Evolutionary conservation across 1,140 invertebrate species (phyloP).

Genomic region (Bombus fervidus): DNA sequence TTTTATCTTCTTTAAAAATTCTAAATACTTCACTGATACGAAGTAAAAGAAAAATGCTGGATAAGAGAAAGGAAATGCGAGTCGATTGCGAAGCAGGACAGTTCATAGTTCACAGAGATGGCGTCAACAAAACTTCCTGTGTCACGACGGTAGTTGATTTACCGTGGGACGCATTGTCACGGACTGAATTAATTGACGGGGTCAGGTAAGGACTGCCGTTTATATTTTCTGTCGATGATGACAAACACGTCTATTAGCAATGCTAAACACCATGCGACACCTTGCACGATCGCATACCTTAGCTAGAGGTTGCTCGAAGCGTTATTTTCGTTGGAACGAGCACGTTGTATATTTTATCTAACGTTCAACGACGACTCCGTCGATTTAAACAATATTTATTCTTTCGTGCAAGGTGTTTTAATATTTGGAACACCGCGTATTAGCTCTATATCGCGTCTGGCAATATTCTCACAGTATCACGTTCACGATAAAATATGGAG

Average conservation of each 20-base stretch:
- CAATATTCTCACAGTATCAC: no score
- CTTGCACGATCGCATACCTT: not conserved
- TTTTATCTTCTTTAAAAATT: not conserved
- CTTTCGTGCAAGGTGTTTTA: no score
- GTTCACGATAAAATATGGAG: no score
- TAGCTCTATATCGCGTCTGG: no score
- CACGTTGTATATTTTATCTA: not conserved
- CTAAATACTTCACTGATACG: not conserved
- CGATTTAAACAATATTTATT: no score
- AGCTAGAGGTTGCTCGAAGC: not conserved
- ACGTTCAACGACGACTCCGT: not conserved
- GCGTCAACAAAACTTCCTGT: not conserved
- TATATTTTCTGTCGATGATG: slow-evolving; percentile 30
- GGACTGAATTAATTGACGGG: not conserved
- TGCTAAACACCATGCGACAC: slow-evolving; percentile 33
- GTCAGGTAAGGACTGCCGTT: slow-evolving; percentile 1
- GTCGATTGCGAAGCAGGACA: not conserved
- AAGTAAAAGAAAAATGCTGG: not conserved
- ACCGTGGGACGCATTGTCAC: not conserved
- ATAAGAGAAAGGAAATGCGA: not conserved
- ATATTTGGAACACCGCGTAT: no score
- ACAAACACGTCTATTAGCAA: slow-evolving; percentile 54
- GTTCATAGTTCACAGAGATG: not conserved
- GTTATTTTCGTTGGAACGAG: not conserved
- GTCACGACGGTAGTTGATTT: not conserved